These are phyloP conservation scores for Drosophila bifasciata DNA, from an alignment of 1,140 invertebrate species.

Conservation along the genomic window DNA sequence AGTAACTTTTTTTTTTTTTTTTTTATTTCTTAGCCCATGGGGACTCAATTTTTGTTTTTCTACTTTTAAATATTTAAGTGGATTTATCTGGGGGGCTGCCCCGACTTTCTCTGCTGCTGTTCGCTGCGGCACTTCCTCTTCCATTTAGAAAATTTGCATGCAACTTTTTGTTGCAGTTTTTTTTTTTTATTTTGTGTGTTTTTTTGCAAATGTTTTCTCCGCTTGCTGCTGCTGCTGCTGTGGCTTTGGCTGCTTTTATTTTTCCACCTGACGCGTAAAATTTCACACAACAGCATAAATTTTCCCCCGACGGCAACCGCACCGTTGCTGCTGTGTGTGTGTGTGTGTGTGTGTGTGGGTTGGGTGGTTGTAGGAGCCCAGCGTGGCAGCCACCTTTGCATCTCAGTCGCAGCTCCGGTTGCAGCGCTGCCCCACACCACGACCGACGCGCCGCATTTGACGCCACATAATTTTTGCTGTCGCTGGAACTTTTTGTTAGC, in stretches of 20 bases:
- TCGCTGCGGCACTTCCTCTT: slow-evolving; percentile 29
- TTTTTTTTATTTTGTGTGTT: no score
- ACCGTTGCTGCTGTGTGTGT: slow-evolving; percentile 13
- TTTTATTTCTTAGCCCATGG: slow-evolving; percentile 17
- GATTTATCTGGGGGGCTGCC: slow-evolving; percentile 21
- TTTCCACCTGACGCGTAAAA: slow-evolving; percentile 78
- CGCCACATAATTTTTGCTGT: slow-evolving; percentile 77
- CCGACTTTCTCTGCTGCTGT: not conserved
- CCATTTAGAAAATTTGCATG: slow-evolving; percentile 55
- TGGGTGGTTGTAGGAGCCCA: no score
- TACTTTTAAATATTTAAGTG: slow-evolving; percentile 52
- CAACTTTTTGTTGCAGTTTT: slow-evolving; percentile 58
- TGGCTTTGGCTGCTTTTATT: slow-evolving; percentile 41
- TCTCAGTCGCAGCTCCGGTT: slow-evolving; percentile 17
- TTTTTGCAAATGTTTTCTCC: slow-evolving; percentile 20
- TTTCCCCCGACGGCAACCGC: slow-evolving; percentile 68
- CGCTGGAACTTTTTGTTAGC: slow-evolving; percentile 69
- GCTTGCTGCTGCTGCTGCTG: not conserved
- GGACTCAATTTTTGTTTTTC: slow-evolving; percentile 20
- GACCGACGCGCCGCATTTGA: slow-evolving; percentile 73
- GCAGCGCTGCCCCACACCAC: slow-evolving; percentile 11
- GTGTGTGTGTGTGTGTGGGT: no score
- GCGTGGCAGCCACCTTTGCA: no score
- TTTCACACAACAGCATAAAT: slow-evolving; percentile 79
- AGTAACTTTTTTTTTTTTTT: slow-evolving; percentile 3